phyloP scores from a whole-genome alignment of 2,113 vertebrate genomes.

The Laterallus jamaicensis region DNA sequence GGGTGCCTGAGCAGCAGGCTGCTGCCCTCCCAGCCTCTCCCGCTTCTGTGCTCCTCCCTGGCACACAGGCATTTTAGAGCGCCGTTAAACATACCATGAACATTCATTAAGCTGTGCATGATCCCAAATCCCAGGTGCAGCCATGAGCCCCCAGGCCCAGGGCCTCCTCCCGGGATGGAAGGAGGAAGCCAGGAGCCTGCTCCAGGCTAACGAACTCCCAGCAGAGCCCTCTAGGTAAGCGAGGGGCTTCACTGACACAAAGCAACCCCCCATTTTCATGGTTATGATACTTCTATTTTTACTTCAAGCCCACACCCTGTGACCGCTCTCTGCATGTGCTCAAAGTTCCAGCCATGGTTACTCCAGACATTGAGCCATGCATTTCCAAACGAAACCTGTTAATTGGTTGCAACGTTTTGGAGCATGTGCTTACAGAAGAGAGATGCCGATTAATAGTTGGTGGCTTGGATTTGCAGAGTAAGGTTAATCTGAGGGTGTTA shows the following conservation, averaged over 20 bases:
- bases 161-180: no score
- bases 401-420: background rate
- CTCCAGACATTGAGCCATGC: background rate
- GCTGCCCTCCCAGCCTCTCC: no score
- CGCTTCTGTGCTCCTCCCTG: background rate
- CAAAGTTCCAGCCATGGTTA: background rate
- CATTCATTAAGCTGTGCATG: background rate
- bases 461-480: background rate
- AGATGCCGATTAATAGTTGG: background rate
- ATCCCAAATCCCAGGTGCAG: background rate
- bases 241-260: background rate
- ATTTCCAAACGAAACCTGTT: background rate
- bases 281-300: background rate
- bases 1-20: no score
- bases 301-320: background rate
- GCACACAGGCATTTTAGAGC: fast-evolving
- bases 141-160: no score
- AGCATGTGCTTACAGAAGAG: background rate
- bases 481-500: conserved; percentile 46
- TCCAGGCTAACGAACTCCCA: background rate
- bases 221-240: background rate
- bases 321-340: fast-evolving
- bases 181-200: background rate
- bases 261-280: background rate
- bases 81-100: background rate